These are phyloP conservation scores for Manis javanica DNA, from an alignment of 2,797 vertebrate species.

Conservation along the genomic window DNA sequence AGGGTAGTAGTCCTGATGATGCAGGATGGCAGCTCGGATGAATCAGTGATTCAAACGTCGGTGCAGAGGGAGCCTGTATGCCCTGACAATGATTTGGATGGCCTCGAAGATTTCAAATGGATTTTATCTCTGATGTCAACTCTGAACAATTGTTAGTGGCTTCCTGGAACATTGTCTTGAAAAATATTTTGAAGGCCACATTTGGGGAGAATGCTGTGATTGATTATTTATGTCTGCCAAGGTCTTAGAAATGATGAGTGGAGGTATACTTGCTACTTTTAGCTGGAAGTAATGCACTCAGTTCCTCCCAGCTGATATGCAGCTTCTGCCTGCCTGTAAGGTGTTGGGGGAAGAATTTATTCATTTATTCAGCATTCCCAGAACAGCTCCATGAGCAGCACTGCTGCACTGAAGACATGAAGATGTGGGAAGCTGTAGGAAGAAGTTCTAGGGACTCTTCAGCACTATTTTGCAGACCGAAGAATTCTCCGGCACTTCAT, in stretches of 20 bases:
- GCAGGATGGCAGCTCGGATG: not conserved
- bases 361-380: conserved; percentile 1
- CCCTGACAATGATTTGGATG: not conserved
- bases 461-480: conserved; percentile 14
- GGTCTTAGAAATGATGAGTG: conserved; percentile 22
- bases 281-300: not conserved
- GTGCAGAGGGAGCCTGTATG: not conserved
- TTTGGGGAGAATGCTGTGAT: conserved; percentile 35
- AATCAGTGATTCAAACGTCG: not conserved
- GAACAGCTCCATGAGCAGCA: not conserved
- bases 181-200: conserved; percentile 39
- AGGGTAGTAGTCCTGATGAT: not conserved
- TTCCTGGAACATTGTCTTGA: conserved; percentile 20
- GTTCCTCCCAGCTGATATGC: not conserved
- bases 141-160: not conserved
- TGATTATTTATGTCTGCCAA: conserved; percentile 57
- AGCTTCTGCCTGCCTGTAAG: not conserved
- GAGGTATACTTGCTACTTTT: not conserved
- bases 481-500: conserved; percentile 1
- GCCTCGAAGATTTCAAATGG: not conserved
- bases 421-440: not conserved
- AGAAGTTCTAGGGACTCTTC: not conserved
- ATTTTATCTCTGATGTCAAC: conserved; percentile 27
- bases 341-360: not conserved
- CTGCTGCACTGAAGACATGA: not conserved